A percentile compares a stretch with the other conserved stretches of the same genome.
These are phyloP conservation scores for Eufriesea mexicana DNA, from an alignment of 1,140 invertebrate genomes.

Conservation along the genomic window DNA sequence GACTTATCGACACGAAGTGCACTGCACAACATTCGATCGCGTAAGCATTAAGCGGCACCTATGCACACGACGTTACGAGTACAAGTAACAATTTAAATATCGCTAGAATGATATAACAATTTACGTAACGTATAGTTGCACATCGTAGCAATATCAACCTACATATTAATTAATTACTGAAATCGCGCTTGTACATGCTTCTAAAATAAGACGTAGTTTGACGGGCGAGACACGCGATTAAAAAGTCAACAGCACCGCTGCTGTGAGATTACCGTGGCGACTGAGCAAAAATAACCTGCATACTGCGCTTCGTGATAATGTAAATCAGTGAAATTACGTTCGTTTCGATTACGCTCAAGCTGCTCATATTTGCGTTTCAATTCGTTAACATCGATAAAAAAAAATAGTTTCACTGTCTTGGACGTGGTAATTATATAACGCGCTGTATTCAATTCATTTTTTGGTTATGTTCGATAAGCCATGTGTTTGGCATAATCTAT, in stretches of 20 bases:
- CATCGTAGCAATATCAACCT: neutral
- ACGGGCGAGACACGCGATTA: constrained; percentile 5
- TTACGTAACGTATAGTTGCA: constrained; percentile 5
- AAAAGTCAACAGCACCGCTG: constrained; percentile 31
- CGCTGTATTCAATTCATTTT: no score
- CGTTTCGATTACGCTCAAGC: neutral
- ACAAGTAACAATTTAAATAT: neutral
- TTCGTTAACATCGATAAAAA: constrained; percentile 1
- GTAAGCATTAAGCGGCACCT: neutral
- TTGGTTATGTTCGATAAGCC: no score
- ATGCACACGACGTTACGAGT: neutral
- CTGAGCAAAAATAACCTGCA: constrained; percentile 28
- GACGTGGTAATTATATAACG: neutral
- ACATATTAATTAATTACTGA: neutral
- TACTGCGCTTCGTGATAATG: constrained; percentile 17
- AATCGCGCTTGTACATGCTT: neutral
- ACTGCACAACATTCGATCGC: neutral
- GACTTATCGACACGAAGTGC: neutral
- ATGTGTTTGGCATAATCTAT: no score
- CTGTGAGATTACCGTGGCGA: constrained; percentile 9
- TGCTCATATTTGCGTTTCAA: neutral
- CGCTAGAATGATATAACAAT: constrained; percentile 23
- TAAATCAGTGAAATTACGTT: constrained; percentile 36
- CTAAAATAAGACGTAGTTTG: neutral
- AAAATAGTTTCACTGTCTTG: neutral